Evolutionary conservation across 1,140 invertebrate genomes (phyloP), one percentile per base, ranked within the genome.

Genomic region (Drosophila ficusphila): DNA sequence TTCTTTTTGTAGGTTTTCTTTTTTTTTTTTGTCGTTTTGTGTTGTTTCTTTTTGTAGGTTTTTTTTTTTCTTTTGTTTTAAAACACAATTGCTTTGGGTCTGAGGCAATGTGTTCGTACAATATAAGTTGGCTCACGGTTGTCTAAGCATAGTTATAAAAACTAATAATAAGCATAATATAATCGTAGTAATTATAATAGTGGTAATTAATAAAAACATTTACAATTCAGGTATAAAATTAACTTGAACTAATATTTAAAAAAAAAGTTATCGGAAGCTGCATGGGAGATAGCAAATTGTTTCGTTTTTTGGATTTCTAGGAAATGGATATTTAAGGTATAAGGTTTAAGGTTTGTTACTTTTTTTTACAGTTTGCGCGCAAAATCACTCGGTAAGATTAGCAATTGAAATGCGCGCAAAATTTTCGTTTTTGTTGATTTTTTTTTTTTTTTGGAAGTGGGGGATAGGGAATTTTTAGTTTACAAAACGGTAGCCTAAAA

Each of bases 311-410:
- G 21, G 16, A 23, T 8, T 49, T 36, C 18, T 44, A 12, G 44
- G 44, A 9, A n/a, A 16, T 23, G 44, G 25, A 47, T 18, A 11
- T 49, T 49, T 27, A 38, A n/a, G n/a, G n/a, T n/a, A n/a, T n/a
- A n/a, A n/a, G 46, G n/a, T 23, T 38, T 46, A 16, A 21, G 5
- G 19, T 34, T 44, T 65, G 14, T 31, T 34, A 16, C 36, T 58
- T 25, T 47, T 56, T 53, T 36, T 52, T 60, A 57, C 54, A 72
- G 6, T 25, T 25, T 19, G 36, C 41, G 47, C 58, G 39, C 65
- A 75, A 60, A 56, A 47, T 57, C 75, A 79, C 72, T 85, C 73
- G 74, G 73, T 83, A 83, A 77, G 81, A 82, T 68, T 82, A 62
- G 58, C 76, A 51, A 76, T 57, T 69, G 36, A 46, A 49, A 49